Conservation (phyloP, 2,888 invertebrate species). For the Ectemnius cavifrons region DNA sequence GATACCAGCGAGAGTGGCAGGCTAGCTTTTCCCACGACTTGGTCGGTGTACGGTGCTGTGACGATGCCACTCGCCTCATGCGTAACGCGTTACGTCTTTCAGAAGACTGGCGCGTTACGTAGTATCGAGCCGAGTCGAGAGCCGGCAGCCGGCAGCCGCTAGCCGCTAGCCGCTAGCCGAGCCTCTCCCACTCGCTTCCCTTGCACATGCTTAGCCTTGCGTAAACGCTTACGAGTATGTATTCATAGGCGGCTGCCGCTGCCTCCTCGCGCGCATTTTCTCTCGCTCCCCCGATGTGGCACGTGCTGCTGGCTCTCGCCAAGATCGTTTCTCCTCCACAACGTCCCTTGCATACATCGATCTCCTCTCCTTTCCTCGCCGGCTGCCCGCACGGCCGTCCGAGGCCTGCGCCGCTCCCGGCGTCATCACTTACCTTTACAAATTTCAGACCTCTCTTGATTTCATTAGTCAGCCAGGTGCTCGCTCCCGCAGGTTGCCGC, state of each 20-base stretch:
- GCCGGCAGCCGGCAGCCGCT: no score
- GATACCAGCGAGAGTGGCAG: no score
- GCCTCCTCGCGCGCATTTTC: conserved; percentile 21
- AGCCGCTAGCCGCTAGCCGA: neutral
- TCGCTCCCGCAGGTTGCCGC: no score
- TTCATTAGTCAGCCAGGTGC: no score
- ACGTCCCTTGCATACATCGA: conserved; percentile 2
- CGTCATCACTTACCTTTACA: neutral
- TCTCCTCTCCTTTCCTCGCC: neutral
- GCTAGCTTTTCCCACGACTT: no score
- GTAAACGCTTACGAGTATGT: conserved; percentile 27
- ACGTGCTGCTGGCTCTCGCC: conserved; percentile 42
- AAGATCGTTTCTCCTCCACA: conserved; percentile 8
- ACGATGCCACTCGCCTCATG: neutral
- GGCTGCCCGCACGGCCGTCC: neutral
- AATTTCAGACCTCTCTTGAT: neutral
- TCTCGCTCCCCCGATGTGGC: conserved; percentile 22
- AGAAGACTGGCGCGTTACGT: conserved; percentile 30
- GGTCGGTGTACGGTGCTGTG: no score
- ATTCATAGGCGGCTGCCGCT: conserved; percentile 6
- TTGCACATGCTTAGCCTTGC: conserved; percentile 26
- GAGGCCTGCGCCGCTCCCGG: neutral
- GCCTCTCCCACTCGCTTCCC: conserved; percentile 25
- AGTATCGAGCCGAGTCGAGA: neutral
- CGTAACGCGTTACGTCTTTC: conserved; percentile 48